Conservation (phyloP, 2,113 vertebrate genomes). For the Xiphorhynchus elegans region DNA sequence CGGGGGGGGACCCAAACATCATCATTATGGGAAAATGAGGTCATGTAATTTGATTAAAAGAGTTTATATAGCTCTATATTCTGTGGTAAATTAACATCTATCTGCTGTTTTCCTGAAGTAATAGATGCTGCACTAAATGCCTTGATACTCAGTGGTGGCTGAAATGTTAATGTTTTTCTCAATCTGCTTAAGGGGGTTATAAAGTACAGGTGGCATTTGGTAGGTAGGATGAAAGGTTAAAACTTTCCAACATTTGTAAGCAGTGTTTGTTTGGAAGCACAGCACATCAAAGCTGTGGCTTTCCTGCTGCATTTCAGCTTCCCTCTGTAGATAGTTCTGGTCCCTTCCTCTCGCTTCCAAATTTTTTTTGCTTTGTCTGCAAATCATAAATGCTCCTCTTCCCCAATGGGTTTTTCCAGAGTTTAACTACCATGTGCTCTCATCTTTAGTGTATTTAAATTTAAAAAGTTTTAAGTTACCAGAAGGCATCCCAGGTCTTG, state of each 20-base stretch:
- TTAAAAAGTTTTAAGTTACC: background rate
- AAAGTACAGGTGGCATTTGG: background rate
- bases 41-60: background rate
- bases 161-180: background rate
- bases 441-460: background rate
- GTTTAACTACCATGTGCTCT: background rate
- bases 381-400: background rate
- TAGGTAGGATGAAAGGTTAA: background rate
- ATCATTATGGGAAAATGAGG: background rate
- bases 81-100: background rate
- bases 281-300: background rate
- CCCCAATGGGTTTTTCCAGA: background rate
- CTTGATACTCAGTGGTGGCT: background rate
- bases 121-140: background rate
- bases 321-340: background rate
- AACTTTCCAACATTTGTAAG: background rate
- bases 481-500: background rate
- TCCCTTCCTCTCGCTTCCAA: background rate
- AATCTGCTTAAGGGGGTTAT: background rate
- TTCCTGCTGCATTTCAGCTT: background rate
- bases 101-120: background rate
- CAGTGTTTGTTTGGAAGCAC: background rate
- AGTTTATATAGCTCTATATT: background rate
- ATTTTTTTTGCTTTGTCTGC: background rate
- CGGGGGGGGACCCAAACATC: accelerated